These are phyloP conservation scores for Zelostemma sp. DNA, from an alignment of 1,140 invertebrate genomes.

Conservation along the genomic window DNA sequence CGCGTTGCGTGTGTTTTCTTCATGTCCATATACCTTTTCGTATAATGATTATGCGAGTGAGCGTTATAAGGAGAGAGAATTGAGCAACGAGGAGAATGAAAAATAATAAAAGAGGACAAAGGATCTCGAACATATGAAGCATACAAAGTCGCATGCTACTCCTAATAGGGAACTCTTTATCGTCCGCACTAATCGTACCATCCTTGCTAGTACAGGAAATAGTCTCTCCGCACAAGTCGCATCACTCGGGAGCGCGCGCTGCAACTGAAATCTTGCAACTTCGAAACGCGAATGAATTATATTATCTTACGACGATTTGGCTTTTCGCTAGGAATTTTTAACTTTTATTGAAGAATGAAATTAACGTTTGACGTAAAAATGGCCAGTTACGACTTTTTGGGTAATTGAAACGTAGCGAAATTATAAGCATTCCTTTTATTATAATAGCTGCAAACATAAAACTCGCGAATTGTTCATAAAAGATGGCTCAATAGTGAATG, in stretches of 20 bases:
- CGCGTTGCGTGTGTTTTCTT: too few species aligned
- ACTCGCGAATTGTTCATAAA: too few species aligned
- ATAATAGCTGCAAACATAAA: too few species aligned
- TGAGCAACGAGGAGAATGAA: constrained; percentile 19
- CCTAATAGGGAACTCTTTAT: constrained; percentile 53
- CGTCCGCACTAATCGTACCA: constrained; percentile 46
- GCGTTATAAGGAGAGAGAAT: constrained; percentile 7
- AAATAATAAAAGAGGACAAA: constrained; percentile 27
- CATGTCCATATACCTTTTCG: too few species aligned
- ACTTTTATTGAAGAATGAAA: too few species aligned
- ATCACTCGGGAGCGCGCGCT: constrained; percentile 32
- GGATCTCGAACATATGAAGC: constrained; percentile 33
- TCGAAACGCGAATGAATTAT: constrained; percentile 42
- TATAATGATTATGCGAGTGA: background rate
- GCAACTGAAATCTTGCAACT: constrained; percentile 3
- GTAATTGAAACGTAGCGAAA: too few species aligned
- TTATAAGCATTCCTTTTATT: too few species aligned
- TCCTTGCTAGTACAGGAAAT: constrained; percentile 52
- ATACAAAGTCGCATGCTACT: constrained; percentile 43
- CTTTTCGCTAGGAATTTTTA: too few species aligned
- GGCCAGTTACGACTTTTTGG: too few species aligned
- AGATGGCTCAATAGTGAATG: too few species aligned
- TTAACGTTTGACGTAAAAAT: too few species aligned
- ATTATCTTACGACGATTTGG: background rate
- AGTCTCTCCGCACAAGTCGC: constrained; percentile 47